Conservation (phyloP, 2,888 invertebrate species). For the Alviniconcha strummeri region DNA sequence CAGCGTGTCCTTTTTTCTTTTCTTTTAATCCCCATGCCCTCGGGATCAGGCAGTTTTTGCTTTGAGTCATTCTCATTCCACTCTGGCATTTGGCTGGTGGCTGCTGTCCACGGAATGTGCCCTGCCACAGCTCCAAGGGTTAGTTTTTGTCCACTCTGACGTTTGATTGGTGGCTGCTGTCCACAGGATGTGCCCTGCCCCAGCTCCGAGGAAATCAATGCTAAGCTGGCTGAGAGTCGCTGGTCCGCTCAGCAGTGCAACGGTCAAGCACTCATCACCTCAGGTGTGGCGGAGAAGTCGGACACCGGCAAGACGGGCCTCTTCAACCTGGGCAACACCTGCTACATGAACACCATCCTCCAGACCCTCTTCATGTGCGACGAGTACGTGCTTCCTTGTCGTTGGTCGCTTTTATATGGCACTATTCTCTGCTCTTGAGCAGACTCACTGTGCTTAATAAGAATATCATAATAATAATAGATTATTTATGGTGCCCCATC, state of each 20-base stretch:
- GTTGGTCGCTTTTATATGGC: too few relatives aligned
- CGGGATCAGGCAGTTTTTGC: too few relatives aligned
- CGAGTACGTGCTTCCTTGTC: constrained; percentile 73
- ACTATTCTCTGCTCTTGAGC: too few relatives aligned
- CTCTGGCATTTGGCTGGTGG: too few relatives aligned
- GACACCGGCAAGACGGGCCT: constrained; percentile 81
- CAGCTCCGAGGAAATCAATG: constrained; percentile 54
- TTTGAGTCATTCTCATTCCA: too few relatives aligned
- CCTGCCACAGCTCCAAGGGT: constrained; percentile 40
- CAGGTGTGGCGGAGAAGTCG: constrained; percentile 52
- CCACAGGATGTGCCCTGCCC: constrained; percentile 62
- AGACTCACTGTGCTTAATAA: too few relatives aligned
- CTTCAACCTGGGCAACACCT: constrained; percentile 89
- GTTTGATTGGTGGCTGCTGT: neutral
- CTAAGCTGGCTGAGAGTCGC: constrained; percentile 53
- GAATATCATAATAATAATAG: too few relatives aligned
- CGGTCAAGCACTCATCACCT: neutral
- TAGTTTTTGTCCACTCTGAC: too few relatives aligned
- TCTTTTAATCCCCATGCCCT: too few relatives aligned
- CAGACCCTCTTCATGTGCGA: constrained; percentile 89
- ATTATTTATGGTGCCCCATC: too few relatives aligned
- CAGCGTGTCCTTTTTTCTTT: too few relatives aligned
- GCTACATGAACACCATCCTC: constrained; percentile 91
- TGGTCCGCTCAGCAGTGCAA: constrained; percentile 48
- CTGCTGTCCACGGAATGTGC: constrained; percentile 53